Conservation (phyloP, 2,888 invertebrate species). For the Sinotaia quadrata region DNA sequence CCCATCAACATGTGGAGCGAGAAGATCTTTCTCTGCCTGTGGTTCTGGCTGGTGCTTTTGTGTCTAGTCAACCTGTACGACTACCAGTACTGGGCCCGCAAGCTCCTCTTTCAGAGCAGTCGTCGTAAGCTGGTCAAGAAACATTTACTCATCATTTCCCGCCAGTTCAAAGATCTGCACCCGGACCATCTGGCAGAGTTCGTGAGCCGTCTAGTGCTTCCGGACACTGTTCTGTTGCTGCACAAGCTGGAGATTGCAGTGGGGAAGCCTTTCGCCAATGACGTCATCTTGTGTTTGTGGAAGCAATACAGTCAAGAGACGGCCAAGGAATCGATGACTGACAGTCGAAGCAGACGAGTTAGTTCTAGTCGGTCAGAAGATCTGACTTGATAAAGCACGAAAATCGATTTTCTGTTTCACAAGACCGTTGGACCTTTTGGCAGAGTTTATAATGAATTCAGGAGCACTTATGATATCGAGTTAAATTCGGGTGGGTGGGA, state of each 20-base stretch:
- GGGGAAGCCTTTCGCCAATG: slow-evolving; percentile 7
- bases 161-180: neutral
- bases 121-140: slow-evolving; percentile 22
- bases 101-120: slow-evolving; percentile 23
- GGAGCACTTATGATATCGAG: too few relatives aligned
- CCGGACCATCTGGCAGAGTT: slow-evolving; percentile 19
- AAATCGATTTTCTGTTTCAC: too few relatives aligned
- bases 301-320: neutral
- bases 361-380: too few relatives aligned
- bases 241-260: slow-evolving; percentile 26
- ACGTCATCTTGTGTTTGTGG: slow-evolving; percentile 15
- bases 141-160: slow-evolving; percentile 19
- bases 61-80: slow-evolving; percentile 27
- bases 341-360: too few relatives aligned
- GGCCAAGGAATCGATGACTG: too few relatives aligned
- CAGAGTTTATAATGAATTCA: too few relatives aligned
- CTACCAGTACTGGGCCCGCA: slow-evolving; percentile 29
- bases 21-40: slow-evolving; percentile 73
- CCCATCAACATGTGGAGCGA: slow-evolving; percentile 69
- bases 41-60: slow-evolving; percentile 74
- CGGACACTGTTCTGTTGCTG: slow-evolving; percentile 33
- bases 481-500: too few relatives aligned
- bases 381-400: too few relatives aligned
- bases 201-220: slow-evolving; percentile 21
- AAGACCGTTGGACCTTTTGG: too few relatives aligned